Conservation (phyloP, 2,113 vertebrate genomes). For the Cepphus grylle region DNA sequence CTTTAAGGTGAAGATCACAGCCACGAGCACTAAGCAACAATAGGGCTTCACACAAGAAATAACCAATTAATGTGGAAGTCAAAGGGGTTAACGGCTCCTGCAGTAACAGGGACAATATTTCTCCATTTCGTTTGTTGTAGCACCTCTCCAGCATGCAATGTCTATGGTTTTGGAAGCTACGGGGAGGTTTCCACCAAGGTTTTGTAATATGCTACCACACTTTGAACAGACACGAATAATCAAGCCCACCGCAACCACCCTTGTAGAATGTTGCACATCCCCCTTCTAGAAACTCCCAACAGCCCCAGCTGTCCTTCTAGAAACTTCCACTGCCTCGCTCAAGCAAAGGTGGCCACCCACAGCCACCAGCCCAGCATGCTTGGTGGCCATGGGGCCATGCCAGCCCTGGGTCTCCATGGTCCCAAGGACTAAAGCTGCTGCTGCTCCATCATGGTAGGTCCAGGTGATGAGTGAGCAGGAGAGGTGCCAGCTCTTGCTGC, state of each 20-base stretch:
- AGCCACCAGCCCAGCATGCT: background rate
- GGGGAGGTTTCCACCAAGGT: background rate
- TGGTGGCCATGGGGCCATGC: background rate
- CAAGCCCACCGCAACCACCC: background rate
- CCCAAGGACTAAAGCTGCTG: background rate
- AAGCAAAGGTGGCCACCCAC: background rate
- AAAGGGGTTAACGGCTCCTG: background rate
- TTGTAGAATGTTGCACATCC: background rate
- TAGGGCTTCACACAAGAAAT: background rate
- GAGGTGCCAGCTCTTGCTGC: fast-evolving
- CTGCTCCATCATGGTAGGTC: background rate
- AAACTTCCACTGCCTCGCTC: background rate
- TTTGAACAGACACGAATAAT: background rate
- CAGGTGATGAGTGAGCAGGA: background rate
- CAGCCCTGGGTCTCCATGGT: background rate
- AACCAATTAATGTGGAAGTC: fast-evolving
- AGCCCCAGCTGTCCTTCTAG: background rate
- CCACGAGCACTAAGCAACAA: background rate
- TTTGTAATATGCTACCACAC: background rate
- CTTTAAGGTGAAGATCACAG: background rate
- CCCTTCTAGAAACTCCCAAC: background rate
- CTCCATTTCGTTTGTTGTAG: background rate
- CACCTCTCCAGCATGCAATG: background rate
- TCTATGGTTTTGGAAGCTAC: background rate
- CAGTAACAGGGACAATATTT: background rate